Evolutionary conservation across 2,113 vertebrate genomes (phyloP), one percentile per base, ranked within the genome.

Genomic region (Protobothrops mucrosquamatus): DNA sequence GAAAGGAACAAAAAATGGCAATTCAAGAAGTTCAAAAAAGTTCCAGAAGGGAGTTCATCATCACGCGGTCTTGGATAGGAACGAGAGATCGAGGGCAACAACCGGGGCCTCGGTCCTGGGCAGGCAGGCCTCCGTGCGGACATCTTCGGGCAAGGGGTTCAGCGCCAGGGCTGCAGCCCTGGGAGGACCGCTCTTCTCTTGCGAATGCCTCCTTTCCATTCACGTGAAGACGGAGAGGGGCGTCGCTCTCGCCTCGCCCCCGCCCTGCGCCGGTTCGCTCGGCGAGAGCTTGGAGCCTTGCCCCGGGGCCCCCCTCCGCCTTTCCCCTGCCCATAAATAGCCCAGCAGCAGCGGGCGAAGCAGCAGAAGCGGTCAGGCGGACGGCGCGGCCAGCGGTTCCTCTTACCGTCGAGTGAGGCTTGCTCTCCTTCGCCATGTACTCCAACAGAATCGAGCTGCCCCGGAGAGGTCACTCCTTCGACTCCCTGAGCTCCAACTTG

Each of bases 391-490:
- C 23, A 5, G 51, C 9, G 15, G 39, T 4, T 20, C 2, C 15
- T n/a, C 55, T 12, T 7, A 2, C 74, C 55, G 14, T 8, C 46
- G 18, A 81, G 34, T 39, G 34, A 39, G n/a, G 18, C 3, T 43
- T 18, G 74, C 97, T 46, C 22, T 2, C 94, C 3, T 94, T 92
- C 94, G 39, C 1, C 89, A 94, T 94, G 93, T 98, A 98, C 96
- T 97, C 97, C 57, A 97, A 96, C 94, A 97, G 97, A 95, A 94
- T 96, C n/a, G 98, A 98, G 26, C 97, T 96, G 55, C 98, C 98
- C n/a, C 97, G 98, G 29, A 97, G 98, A 94, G 98, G 98, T 22
- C 96, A 97, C 52, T 98, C 98, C 24, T 98, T 98, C 96, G 98
- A 99, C 95, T 98, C 98, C 54, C 97, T 98, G 93, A 98, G 98